phyloP scores from a whole-genome alignment of 2,888 invertebrate species.

The Barypeithes pellucidus region DNA sequence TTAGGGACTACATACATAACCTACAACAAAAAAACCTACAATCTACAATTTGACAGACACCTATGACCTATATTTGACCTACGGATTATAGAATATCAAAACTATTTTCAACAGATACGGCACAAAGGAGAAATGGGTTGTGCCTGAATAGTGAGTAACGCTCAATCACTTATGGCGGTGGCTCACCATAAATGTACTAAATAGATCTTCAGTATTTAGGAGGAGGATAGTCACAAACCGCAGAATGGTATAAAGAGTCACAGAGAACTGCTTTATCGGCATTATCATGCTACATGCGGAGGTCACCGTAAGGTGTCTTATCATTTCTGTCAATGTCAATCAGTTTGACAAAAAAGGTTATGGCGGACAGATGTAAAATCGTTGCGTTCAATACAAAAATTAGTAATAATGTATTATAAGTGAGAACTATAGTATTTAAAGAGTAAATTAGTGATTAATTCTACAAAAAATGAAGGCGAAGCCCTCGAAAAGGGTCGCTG shows the following conservation, averaged over 20 bases:
- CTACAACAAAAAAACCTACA: too few species aligned
- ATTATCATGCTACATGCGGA: not conserved
- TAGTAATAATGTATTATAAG: constrained; percentile 57
- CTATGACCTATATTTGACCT: not conserved
- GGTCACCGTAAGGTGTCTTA: constrained; percentile 8
- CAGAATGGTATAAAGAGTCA: not conserved
- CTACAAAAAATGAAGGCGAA: constrained; percentile 78
- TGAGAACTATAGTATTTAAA: constrained; percentile 47
- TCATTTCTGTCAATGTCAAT: constrained; percentile 5
- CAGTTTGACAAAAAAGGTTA: constrained; percentile 52
- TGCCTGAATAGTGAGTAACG: too few species aligned
- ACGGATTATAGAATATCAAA: too few species aligned
- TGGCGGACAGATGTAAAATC: constrained; percentile 52
- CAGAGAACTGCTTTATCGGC: not conserved
- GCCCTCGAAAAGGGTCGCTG: constrained; percentile 87
- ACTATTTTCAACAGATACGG: too few species aligned
- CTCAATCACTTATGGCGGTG: too few species aligned
- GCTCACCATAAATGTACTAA: too few species aligned
- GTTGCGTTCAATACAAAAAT: constrained; percentile 54
- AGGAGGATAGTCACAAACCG: not conserved
- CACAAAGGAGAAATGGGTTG: too few species aligned
- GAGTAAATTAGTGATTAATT: constrained; percentile 47
- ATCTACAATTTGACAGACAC: constrained; percentile 4
- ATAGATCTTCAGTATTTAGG: not conserved
- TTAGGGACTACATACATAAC: constrained; percentile 18